These are phyloP conservation scores for Prosopocoilus inquinatus DNA, from an alignment of 2,888 invertebrate genomes.

Conservation along the genomic window DNA sequence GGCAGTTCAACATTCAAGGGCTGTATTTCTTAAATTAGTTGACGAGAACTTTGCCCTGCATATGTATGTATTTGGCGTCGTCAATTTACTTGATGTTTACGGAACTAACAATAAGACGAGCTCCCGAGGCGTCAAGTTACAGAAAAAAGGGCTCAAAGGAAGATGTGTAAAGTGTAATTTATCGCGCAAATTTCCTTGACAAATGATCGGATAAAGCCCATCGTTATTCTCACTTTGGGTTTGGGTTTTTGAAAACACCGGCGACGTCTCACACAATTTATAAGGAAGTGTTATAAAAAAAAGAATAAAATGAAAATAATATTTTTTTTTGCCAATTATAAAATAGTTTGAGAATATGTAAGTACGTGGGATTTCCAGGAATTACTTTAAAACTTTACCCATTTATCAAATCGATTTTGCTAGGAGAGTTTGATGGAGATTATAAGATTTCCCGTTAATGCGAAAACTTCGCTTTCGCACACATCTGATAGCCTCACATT, in stretches of 20 bases:
- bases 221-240: constrained; percentile 6
- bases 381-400: constrained; percentile 4
- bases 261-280: no score
- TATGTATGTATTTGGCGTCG: no score
- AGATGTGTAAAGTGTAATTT: neutral
- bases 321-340: no score
- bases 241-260: neutral
- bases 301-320: no score
- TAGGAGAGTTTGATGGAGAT: neutral
- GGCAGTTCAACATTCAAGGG: no score
- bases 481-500: neutral
- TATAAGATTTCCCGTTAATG: constrained; percentile 6
- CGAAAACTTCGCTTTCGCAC: constrained; percentile 6
- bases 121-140: no score
- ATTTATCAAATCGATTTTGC: constrained; percentile 10
- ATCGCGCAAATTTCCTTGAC: constrained; percentile 3
- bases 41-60: no score
- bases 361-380: neutral
- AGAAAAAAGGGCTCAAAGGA: no score
- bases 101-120: no score
- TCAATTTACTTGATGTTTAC: no score
- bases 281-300: no score
- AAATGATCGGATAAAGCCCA: constrained; percentile 5
- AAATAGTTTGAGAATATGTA: neutral
- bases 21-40: no score